phyloP scores from a whole-genome alignment of 2,797 vertebrate genomes.

The Arremon brunneinucha region DNA sequence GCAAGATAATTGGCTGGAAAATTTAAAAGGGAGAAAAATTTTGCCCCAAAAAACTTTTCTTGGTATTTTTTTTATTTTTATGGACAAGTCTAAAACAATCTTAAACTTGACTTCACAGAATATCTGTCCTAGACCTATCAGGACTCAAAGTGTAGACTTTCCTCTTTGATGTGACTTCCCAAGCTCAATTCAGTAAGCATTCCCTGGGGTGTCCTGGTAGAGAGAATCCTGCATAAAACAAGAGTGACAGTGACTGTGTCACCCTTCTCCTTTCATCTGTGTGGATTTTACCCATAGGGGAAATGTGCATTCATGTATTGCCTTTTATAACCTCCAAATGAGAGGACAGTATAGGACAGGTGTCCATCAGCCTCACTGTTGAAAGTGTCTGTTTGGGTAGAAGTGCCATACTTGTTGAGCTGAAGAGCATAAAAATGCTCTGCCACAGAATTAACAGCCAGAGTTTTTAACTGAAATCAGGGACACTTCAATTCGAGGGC shows the following conservation, averaged over 20 bases:
- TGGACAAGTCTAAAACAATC: not conserved
- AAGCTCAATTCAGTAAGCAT: not conserved
- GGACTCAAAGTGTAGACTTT: not conserved
- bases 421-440: not conserved
- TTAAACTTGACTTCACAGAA: not conserved
- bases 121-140: not conserved
- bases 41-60: fast-evolving
- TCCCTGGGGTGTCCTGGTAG: not conserved
- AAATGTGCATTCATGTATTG: not conserved
- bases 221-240: not conserved
- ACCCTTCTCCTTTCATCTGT: not conserved
- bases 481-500: not conserved
- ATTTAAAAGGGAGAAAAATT: not conserved
- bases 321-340: not conserved
- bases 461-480: not conserved
- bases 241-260: not conserved
- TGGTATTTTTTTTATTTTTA: not conserved
- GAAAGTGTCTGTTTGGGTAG: not conserved
- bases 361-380: not conserved
- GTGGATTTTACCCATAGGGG: not conserved
- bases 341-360: not conserved
- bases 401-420: not conserved
- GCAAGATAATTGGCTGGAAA: not conserved
- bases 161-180: not conserved
- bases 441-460: not conserved